Evolutionary conservation across 2,888 invertebrate genomes (phyloP).

Genomic region (Aphidoletes aphidimyza): DNA sequence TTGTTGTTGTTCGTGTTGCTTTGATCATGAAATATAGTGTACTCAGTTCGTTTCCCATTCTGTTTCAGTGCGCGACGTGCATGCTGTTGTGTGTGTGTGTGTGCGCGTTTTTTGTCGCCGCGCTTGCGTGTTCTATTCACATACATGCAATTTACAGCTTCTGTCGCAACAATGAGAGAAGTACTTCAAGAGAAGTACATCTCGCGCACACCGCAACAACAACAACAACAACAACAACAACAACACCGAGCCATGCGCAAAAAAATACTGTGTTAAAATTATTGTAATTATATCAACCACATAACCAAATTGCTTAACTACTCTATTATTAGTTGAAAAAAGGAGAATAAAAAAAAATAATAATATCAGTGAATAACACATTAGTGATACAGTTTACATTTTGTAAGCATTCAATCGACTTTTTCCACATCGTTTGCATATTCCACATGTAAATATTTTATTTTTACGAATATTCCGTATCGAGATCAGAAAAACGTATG

Average conservation of each 20-base stretch:
- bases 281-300: constrained; percentile 51
- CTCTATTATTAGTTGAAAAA: constrained; percentile 26
- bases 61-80: background rate
- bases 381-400: constrained; percentile 46
- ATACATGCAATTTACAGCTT: background rate
- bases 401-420: constrained; percentile 49
- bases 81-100: background rate
- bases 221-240: constrained; percentile 14
- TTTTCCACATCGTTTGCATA: constrained; percentile 51
- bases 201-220: constrained; percentile 32
- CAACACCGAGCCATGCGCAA: background rate
- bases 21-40: constrained; percentile 22
- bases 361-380: constrained; percentile 23
- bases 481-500: background rate
- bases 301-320: constrained; percentile 51
- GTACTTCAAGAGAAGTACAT: constrained; percentile 37
- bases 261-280: constrained; percentile 44
- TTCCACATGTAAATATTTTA: background rate
- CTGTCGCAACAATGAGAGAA: constrained; percentile 22
- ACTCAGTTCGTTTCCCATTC: too few relatives aligned
- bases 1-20: background rate
- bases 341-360: background rate
- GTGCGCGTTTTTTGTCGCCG: background rate
- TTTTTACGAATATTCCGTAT: background rate
- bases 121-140: constrained; percentile 28